Evolutionary conservation across 2,797 vertebrate genomes (phyloP), one percentile per base, ranked within the genome.

Genomic region (Tenualosa ilisha): DNA sequence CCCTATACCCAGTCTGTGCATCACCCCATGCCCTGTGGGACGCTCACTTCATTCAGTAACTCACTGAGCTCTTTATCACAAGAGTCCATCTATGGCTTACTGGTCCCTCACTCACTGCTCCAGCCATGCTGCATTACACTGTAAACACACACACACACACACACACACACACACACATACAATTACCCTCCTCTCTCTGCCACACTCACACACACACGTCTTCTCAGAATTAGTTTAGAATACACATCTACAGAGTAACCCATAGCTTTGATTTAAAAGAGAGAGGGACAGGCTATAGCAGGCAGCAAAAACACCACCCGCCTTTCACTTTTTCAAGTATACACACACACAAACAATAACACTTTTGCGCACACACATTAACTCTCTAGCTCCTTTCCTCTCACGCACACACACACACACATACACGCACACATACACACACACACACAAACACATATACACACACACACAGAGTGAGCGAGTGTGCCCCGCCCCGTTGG

Each of bases 401-500:
- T 37, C 56, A 81, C 81, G 17, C 85, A 83, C 83, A 49, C 81
- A 82, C 87, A 63, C 81, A 15, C 87, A 82, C 81, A 53, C 85
- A 75, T 65, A 59, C 85, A 53, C 53, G 43, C 65, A 31, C 72
- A 49, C 81, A 81, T 22, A 81, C 81, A 86, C 63, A 83, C 61
- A 68, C 72, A 53, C 83, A 83, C 85, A 72, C 83, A 87, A 83
- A 79, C 84, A 85, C 85, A 83, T 87, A 84, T 50, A 86, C 82
- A 61, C 82, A 86, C 85, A 82, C 82, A 85, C 51, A 75, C 82
- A 82, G 37, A 54, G 53, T 81, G 86, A 86, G 86, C 89, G 91
- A 61, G 81, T 81, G 81, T 51, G 26, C 63, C 40, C 46, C 84
- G 87, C 85, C 91, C 92, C 90, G 90, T 88, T 93, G 90, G 92